Evolutionary conservation across 2,113 vertebrate genomes (phyloP), one percentile per base, ranked within the genome.

Genomic region (Lampris megalopsis): DNA sequence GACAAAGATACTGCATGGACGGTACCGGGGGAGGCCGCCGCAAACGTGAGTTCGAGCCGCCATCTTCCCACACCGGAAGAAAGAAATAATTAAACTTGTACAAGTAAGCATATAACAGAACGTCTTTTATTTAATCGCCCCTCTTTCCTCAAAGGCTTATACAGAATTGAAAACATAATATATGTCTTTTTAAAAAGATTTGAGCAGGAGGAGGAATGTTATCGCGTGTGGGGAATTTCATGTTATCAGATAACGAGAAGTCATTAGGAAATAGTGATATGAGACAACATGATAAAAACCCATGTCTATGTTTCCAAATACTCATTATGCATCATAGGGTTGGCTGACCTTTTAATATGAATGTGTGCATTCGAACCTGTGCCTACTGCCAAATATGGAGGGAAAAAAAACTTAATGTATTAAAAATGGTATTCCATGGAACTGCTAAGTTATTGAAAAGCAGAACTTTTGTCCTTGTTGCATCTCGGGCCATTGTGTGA

Each of bases 121-220:
- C 59, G 80, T 45, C 24, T 82, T 56, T 77, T 9, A 61, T 76
- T 67, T 41, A 73, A 79, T 48, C 47, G 71, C 57, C 35, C 4
- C 6, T 10, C 57, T 54, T n/a, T 11, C 13, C n/a, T 59, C 36
- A 59, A 6, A 38, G 57, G 40, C 49, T 11, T 52, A 9, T 3
- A 52, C 24, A 24, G 24, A 24, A 24, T 24, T 24, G 24, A 24
- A 24, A 24, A 24, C 24, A 24, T 24, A 24, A 24, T 24, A 1
- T 53, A n/a, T 3, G n/a, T 53, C 50, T n/a, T 13, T 53, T 10
- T 5, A 4, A 7, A 45, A 4, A 53, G 45, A 7, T 48, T 11
- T 7, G 56, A 11, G 43, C 4, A 7, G 43, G 43, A 45, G 7
- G 4, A 45, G 43, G 43, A 45, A 45, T 5, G 7, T 45, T 45